Evolutionary conservation across 2,797 vertebrate species (phyloP), one percentile per base, ranked within the genome.

Genomic region (Muraenolepis orangiensis): DNA sequence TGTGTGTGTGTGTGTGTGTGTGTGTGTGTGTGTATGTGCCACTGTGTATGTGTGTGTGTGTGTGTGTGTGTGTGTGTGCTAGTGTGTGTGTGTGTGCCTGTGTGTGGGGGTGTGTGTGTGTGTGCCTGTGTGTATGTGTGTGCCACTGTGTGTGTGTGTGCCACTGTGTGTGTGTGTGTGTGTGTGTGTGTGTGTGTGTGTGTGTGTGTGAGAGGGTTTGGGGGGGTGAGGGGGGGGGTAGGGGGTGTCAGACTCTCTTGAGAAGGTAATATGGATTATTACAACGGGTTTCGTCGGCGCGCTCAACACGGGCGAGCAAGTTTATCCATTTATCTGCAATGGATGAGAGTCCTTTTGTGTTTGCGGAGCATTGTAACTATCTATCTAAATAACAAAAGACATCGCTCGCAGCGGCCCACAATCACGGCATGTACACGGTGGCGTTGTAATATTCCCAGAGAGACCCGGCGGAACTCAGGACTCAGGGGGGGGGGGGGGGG

Each of bases 281-380:
- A 89, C 90, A 92, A 92, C 88, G 87, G 91, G 46, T 18, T 34
- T 90, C 89, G 87, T 88, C 84, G 86, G n/a, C n/a, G n/a, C 90
- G 89, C 91, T 94, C 92, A 91, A 90, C 93, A 91, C 88, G 74
- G 80, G 87, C 91, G 91, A 90, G 88, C 92, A 90, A 91, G 88
- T 93, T 93, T 92, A 93, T 94, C 91, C 90, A 93, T 93, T 94
- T 92, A 94, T 94, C 93, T 91, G 88, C 91, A 88, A 83, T 92
- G 91, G 91, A 93, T 92, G 88, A 92, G 91, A 84, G 88, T 90
- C 89, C 80, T 93, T 51, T 94, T 93, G 92, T 94, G 91, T 87
- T n/a, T 84, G 85, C 85, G 84, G 88, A 82, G 86, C 88, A 84
- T 82, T 91, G 91, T 92, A 91, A 88, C 90, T 91, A 20, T 93